Evolutionary conservation across 1,140 invertebrate genomes (phyloP).

Genomic region (Lethocerus indicus): DNA sequence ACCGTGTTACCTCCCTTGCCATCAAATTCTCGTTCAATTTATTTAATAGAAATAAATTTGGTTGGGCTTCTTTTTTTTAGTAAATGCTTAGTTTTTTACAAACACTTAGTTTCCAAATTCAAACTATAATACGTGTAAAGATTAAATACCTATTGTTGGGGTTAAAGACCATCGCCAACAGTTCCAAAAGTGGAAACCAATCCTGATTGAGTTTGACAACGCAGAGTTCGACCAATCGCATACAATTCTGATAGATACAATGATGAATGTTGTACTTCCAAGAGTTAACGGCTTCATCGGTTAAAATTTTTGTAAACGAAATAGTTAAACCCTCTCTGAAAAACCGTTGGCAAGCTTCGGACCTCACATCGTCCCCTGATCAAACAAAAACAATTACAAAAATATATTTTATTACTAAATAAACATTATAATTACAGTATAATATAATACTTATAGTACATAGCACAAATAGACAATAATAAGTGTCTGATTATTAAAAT

Average conservation of each 20-base stretch:
- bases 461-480: too few relatives aligned
- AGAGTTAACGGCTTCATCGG: conserved; percentile 94
- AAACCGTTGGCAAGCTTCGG: conserved; percentile 85
- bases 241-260: conserved; percentile 86
- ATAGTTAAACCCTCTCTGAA: conserved; percentile 87
- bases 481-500: too few relatives aligned
- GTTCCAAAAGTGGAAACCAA: conserved; percentile 82
- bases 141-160: conserved; percentile 65
- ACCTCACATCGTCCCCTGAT: conserved; percentile 71
- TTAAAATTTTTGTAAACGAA: conserved; percentile 93
- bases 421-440: not conserved
- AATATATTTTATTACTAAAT: not conserved
- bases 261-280: conserved; percentile 96
- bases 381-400: conserved; percentile 18
- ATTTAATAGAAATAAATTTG: too few relatives aligned
- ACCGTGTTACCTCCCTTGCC: too few relatives aligned
- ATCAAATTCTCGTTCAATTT: too few relatives aligned
- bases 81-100: too few relatives aligned
- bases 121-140: too few relatives aligned
- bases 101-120: too few relatives aligned
- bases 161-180: conserved; percentile 85
- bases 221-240: conserved; percentile 80
- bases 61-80: too few relatives aligned
- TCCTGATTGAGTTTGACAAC: conserved; percentile 80
- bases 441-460: too few relatives aligned